Conservation (phyloP, 2,113 vertebrate genomes). For the western clawed frog (Xenopus tropicalis) region UCB_Xtro_10.0 CM004451.2:89115001-89115500, state of each 20-base stretch:
- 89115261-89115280: constrained; percentile 89
- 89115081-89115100: constrained; percentile 57
- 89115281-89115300: constrained; percentile 97
- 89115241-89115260: constrained; percentile 99
- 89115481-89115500: constrained; percentile 81
- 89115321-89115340: constrained; percentile 69
- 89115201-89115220: constrained; percentile 80
- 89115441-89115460: constrained; percentile 85
- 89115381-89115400: constrained; percentile 94
- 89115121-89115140: constrained; percentile 71
- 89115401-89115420: constrained; percentile 81
- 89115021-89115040: constrained; percentile 99
- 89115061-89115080: constrained; percentile 84
- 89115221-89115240: constrained; percentile 68
- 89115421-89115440: constrained; percentile 99
- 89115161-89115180: constrained; percentile 58
- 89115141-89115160: constrained; percentile 63
- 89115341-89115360: constrained; percentile 81
- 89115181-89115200: constrained; percentile 83
- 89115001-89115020: constrained; percentile 48
- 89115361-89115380: constrained; percentile 99
- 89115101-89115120: constrained; percentile 96
- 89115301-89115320: constrained; percentile 69
- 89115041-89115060: constrained; percentile 68
- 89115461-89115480: constrained; percentile 98